Percentiles rank a stretch among this genome's conserved stretches.
Conservation (phyloP, 2,888 invertebrate genomes). For the Xestia xanthographa region DNA sequence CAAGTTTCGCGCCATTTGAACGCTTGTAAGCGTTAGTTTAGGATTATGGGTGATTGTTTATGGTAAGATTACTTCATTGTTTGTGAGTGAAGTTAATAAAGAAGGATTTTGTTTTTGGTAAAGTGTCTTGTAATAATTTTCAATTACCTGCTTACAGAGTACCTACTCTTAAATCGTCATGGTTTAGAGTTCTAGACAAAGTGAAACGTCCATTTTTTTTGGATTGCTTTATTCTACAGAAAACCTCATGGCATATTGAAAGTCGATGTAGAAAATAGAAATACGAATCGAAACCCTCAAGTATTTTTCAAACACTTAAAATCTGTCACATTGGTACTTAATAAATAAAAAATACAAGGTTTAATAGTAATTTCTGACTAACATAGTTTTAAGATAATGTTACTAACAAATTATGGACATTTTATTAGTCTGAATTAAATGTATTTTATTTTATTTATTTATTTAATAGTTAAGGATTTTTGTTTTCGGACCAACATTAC, state of each 20-base stretch:
- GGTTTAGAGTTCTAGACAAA: not conserved
- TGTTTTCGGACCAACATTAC: not conserved
- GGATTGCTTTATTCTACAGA: not conserved
- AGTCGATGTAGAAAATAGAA: not conserved
- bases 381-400: no score
- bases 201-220: not conserved
- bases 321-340: not conserved
- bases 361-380: no score
- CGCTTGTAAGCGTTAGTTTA: slow-evolving; percentile 55
- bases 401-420: no score
- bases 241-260: not conserved
- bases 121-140: not conserved
- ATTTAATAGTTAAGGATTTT: no score
- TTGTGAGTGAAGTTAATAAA: not conserved
- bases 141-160: not conserved
- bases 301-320: not conserved
- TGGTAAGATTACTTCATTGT: slow-evolving; percentile 31
- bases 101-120: not conserved
- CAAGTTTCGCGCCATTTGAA: slow-evolving; percentile 79
- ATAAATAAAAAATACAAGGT: no score
- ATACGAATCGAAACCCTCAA: not conserved
- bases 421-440: no score
- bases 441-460: no score
- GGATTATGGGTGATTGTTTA: slow-evolving; percentile 38
- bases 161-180: not conserved